Evolutionary conservation across 2,888 invertebrate genomes (phyloP), one percentile per base, ranked within the genome.

Genomic region (Aphelenchoides bicaudatus): DNA sequence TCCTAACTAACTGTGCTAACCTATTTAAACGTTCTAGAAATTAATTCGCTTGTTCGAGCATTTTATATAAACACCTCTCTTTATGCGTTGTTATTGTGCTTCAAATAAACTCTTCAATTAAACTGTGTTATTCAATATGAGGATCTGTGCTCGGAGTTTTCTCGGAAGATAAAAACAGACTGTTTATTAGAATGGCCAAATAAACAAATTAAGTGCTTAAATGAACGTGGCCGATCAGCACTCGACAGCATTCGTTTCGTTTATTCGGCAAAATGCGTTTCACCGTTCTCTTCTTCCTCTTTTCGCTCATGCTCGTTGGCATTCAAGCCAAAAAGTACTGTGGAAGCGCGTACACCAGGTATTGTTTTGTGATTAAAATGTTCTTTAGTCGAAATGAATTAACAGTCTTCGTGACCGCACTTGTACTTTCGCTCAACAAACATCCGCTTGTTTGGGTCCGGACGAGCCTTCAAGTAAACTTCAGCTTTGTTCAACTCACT

Each of bases 351-450:
- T 23, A 55, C 21, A 30, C 13, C 19, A 28, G 16, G 23, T 30
- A n/a, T n/a, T n/a, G n/a, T n/a, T n/a, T n/a, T n/a, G n/a, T n/a
- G n/a, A n/a, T n/a, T n/a, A n/a, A n/a, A n/a, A n/a, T n/a, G n/a
- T n/a, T n/a, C n/a, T n/a, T n/a, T n/a, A 56, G 56, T 21, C 23
- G 30, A 19, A 29, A 21, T 27, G 16, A 28, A 31, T 51, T 38
- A 55, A 55, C 50, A 34, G 28, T 25, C 56, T 56, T 52, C 16
- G 25, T 39, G 56, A 55, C 23, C 56, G 56, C 28, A 27, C 56
- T n/a, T 25, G 28, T 27, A 51, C 56, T 21, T 56, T 51, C 56
- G 27, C 25, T 56, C 27, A 56, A 56, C 34, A 56, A 53, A 23
- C 13, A 39, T 31, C 5, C 16, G 55, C 31, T 25, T 13, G 27